Evolutionary conservation across 1,140 invertebrate species (phyloP).

Genomic region (Brachionus manjavacas): DNA sequence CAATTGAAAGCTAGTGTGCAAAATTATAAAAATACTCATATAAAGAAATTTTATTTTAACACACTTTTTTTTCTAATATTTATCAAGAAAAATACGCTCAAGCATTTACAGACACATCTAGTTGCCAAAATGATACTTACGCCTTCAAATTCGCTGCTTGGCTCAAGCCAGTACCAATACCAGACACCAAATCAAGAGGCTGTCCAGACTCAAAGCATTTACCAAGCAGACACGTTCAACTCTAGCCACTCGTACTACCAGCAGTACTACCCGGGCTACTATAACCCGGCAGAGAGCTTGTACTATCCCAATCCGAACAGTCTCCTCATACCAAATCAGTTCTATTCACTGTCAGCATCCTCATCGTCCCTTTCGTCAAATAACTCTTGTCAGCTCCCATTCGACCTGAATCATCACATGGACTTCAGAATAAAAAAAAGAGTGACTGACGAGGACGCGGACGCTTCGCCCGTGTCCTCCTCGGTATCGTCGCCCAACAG

Average conservation of each 20-base stretch:
- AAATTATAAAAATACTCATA: conserved; percentile 1
- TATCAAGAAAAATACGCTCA: neutral
- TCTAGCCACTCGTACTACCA: neutral
- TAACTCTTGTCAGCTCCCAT: neutral
- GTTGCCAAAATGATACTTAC: conserved; percentile 11
- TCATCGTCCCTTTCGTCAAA: neutral
- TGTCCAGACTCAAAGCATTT: neutral
- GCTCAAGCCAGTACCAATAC: conserved; percentile 2
- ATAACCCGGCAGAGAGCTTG: neutral
- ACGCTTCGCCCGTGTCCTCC: neutral
- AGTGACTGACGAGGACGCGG: neutral
- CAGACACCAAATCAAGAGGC: neutral
- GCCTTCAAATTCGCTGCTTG: conserved; percentile 1
- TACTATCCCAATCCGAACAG: neutral
- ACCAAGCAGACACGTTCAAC: neutral
- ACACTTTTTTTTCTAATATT: neutral
- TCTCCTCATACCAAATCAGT: neutral
- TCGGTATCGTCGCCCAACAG: neutral
- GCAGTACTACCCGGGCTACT: neutral
- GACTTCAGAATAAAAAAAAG: neutral
- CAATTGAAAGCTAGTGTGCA: neutral
- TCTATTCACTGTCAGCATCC: neutral
- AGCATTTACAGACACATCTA: neutral
- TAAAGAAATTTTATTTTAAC: neutral
- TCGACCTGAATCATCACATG: neutral